Evolutionary conservation across 2,113 vertebrate species (phyloP).

Genomic region (Scartelaos histophorus): DNA sequence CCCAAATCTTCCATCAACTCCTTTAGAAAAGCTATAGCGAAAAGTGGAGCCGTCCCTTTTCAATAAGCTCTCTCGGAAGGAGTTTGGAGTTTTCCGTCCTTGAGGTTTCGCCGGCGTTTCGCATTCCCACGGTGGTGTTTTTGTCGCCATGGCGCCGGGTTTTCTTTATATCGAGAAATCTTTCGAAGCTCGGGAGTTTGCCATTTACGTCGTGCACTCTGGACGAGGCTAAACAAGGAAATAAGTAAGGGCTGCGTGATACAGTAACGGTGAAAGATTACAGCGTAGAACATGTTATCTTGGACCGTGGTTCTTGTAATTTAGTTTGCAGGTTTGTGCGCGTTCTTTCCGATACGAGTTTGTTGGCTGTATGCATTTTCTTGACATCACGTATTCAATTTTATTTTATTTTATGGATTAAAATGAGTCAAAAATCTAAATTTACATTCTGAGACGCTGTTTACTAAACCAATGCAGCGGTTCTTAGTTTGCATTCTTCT

Average conservation of each 20-base stretch:
- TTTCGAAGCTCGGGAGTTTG: constrained; percentile 45
- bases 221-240: not conserved
- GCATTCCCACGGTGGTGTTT: constrained; percentile 43
- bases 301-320: not conserved
- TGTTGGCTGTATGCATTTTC: too few relatives aligned
- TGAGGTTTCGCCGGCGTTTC: constrained; percentile 46
- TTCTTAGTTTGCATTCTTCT: too few relatives aligned
- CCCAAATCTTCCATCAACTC: constrained; percentile 9
- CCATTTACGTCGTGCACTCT: constrained; percentile 8
- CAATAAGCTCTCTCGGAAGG: constrained; percentile 51
- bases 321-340: too few relatives aligned
- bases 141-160: constrained; percentile 47
- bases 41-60: constrained; percentile 17
- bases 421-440: too few relatives aligned
- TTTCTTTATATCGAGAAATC: constrained; percentile 51
- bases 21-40: not conserved
- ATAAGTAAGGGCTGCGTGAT: not conserved
- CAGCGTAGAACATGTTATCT: not conserved
- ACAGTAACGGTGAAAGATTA: not conserved
- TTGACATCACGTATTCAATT: too few relatives aligned
- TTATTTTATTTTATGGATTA: too few relatives aligned
- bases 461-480: too few relatives aligned
- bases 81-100: constrained; percentile 52
- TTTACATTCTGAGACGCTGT: too few relatives aligned
- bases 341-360: too few relatives aligned